phyloP scores from a whole-genome alignment of 2,113 vertebrate species.

The Ifrita kowaldi region DNA sequence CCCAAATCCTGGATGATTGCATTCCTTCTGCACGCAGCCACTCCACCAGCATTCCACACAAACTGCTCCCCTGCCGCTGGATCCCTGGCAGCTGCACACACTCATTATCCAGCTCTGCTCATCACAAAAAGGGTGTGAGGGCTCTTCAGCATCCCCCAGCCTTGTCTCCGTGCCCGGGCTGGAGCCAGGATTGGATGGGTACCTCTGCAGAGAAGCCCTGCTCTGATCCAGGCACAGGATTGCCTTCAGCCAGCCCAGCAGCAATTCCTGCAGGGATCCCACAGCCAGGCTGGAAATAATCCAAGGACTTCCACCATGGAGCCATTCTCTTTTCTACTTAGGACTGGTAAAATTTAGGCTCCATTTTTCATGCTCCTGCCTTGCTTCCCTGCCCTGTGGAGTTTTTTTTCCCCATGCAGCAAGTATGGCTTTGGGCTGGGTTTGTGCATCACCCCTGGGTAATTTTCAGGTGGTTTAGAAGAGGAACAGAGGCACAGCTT shows the following conservation, averaged over 20 bases:
- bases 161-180: background rate
- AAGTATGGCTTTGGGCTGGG: background rate
- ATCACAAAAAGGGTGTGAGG: rapidly evolving
- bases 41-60: background rate
- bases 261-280: background rate
- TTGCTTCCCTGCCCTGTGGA: background rate
- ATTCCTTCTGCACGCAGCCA: background rate
- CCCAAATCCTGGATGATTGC: background rate
- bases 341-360: background rate
- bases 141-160: background rate
- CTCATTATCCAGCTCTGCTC: background rate
- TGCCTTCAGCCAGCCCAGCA: background rate
- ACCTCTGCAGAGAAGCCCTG: background rate
- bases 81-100: background rate
- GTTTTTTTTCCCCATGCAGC: background rate
- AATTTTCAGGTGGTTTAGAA: background rate
- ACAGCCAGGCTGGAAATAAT: background rate
- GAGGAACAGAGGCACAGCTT: background rate
- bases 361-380: background rate
- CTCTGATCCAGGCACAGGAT: background rate
- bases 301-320: background rate
- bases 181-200: background rate
- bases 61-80: background rate
- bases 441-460: background rate
- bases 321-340: background rate